These are phyloP conservation scores for Zalophus californianus DNA, from an alignment of 2,797 vertebrate species.

Conservation along the genomic window DNA sequence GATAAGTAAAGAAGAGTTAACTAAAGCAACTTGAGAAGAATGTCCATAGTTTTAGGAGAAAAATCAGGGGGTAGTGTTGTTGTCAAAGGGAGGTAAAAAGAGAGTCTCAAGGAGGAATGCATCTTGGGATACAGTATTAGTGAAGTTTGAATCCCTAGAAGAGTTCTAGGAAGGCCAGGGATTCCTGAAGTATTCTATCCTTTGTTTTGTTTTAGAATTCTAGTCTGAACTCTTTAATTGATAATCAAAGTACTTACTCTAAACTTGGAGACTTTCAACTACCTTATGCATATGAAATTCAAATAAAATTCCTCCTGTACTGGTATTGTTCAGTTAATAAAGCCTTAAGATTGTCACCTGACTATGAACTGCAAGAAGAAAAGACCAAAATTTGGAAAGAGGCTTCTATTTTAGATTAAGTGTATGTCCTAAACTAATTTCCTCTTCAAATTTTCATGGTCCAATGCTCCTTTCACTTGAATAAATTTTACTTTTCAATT, in stretches of 20 bases:
- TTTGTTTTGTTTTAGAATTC: constrained; percentile 41
- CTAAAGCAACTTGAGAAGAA: not conserved
- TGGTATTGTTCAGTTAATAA: constrained; percentile 30
- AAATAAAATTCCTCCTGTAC: constrained; percentile 40
- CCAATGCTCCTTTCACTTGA: constrained; percentile 80
- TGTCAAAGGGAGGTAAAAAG: not conserved
- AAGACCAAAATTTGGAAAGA: constrained; percentile 73
- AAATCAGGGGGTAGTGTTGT: not conserved
- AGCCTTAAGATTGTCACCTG: constrained; percentile 48
- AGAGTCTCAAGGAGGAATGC: not conserved
- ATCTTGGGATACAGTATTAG: not conserved
- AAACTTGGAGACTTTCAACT: constrained; percentile 19
- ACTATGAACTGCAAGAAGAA: constrained; percentile 48
- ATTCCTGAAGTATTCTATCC: not conserved
- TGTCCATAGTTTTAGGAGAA: not conserved
- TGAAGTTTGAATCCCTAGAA: constrained; percentile 20
- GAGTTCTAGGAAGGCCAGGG: not conserved
- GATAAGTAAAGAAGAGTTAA: not conserved
- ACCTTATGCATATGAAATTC: constrained; percentile 11
- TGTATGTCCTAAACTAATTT: constrained; percentile 73
- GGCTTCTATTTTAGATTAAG: constrained; percentile 70
- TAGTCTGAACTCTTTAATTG: constrained; percentile 29
- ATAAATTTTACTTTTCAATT: constrained; percentile 82
- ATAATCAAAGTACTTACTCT: constrained; percentile 38
- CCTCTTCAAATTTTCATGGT: constrained; percentile 77